These are phyloP conservation scores for Pseudocheirus occidentalis DNA, from an alignment of 2,797 vertebrate species.

Conservation along the genomic window DNA sequence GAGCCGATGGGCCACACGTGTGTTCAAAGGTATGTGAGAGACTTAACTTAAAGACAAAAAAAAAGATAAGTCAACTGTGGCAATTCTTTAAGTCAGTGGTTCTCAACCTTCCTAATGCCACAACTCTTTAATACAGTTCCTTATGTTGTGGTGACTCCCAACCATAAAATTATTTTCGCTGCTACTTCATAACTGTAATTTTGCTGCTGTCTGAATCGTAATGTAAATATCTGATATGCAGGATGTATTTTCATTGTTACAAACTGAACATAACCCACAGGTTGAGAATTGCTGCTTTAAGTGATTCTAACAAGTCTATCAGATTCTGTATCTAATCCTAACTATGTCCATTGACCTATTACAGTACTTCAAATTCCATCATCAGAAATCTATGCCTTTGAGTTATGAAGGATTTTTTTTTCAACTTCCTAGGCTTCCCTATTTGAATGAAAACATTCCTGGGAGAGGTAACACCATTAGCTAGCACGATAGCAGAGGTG, in stretches of 20 bases:
- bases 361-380: background rate
- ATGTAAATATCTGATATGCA: too few species aligned
- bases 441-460: background rate
- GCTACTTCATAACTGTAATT: too few species aligned
- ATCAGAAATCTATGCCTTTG: background rate
- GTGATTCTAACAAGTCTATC: background rate
- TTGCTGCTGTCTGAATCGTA: too few species aligned
- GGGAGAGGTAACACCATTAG: background rate
- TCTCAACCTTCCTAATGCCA: too few species aligned
- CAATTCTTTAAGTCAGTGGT: too few species aligned
- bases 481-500: background rate
- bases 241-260: too few species aligned
- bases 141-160: too few species aligned
- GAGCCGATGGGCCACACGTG: slow-evolving; percentile 82
- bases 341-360: background rate
- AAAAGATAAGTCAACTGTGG: background rate
- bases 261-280: too few species aligned
- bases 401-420: background rate
- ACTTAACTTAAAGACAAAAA: background rate
- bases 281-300: too few species aligned
- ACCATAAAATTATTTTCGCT: too few species aligned
- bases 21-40: slow-evolving; percentile 83
- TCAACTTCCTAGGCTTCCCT: background rate
- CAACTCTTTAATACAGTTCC: too few species aligned
- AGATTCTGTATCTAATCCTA: background rate